These are phyloP conservation scores for Poeciliopsis infans DNA, from an alignment of 2,797 vertebrate genomes.

Conservation along the genomic window DNA sequence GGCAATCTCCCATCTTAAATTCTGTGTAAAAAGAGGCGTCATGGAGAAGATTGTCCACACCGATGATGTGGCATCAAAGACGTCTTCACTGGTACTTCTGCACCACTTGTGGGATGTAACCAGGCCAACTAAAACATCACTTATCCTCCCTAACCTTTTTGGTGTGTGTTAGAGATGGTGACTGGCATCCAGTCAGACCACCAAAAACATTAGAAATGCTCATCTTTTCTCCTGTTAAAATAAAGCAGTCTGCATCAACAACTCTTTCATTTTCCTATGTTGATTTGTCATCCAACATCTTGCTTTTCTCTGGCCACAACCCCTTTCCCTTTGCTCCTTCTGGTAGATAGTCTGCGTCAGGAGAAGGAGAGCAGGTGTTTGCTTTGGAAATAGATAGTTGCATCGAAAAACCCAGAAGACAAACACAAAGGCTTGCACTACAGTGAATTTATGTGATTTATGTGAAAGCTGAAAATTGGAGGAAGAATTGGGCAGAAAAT, in stretches of 20 bases:
- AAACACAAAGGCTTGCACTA: slow-evolving; percentile 20
- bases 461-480: slow-evolving; percentile 42
- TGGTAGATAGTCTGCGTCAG: slow-evolving; percentile 33
- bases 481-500: slow-evolving; percentile 9
- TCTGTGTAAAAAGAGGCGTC: slow-evolving; percentile 19
- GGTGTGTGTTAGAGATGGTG: slow-evolving; percentile 33
- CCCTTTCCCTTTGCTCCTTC: slow-evolving; percentile 23
- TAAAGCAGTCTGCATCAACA: slow-evolving; percentile 49
- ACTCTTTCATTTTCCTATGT: slow-evolving; percentile 18
- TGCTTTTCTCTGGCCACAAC: slow-evolving; percentile 22
- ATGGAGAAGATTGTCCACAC: slow-evolving; percentile 13
- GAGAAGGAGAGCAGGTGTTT: slow-evolving; percentile 52
- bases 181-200: slow-evolving; percentile 53
- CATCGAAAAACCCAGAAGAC: slow-evolving; percentile 57
- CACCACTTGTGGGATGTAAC: slow-evolving; percentile 15
- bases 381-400: slow-evolving; percentile 29
- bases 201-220: slow-evolving; percentile 33
- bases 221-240: slow-evolving; percentile 58
- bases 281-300: slow-evolving; percentile 17
- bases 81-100: slow-evolving; percentile 27
- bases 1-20: background rate
- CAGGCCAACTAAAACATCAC: slow-evolving; percentile 52
- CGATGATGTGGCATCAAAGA: slow-evolving; percentile 57
- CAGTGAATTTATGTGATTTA: slow-evolving; percentile 17
- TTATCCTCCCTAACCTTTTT: slow-evolving; percentile 56